A percentile compares a stretch with the other conserved stretches of the same genome.
Conservation (phyloP, 2,888 invertebrate species). For the Apantesis nais region DNA sequence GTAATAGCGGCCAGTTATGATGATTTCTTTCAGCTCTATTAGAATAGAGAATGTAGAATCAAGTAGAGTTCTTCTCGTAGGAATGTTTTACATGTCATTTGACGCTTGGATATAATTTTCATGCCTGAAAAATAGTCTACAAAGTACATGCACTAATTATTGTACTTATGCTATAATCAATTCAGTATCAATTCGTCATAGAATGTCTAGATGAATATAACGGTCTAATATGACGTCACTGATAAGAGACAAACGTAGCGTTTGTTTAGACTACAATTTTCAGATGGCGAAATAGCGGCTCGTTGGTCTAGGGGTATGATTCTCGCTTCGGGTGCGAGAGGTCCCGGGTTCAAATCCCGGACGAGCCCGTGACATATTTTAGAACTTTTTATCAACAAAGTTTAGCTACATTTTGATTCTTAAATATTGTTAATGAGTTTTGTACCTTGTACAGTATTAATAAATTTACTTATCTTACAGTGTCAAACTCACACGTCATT, state of each 20-base stretch:
- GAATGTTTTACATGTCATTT: slow-evolving; percentile 29
- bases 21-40: slow-evolving; percentile 61
- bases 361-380: slow-evolving; percentile 66
- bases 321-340: slow-evolving; percentile 87
- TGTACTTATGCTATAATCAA: not conserved
- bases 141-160: not conserved
- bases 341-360: slow-evolving; percentile 85
- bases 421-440: not conserved
- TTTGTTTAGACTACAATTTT: slow-evolving; percentile 52
- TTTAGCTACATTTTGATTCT: not conserved
- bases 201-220: slow-evolving; percentile 26
- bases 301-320: slow-evolving; percentile 87
- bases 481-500: not conserved
- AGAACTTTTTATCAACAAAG: not conserved
- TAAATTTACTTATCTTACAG: not conserved
- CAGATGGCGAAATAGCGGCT: slow-evolving; percentile 55
- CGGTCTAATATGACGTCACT: slow-evolving; percentile 43
- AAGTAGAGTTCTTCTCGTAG: slow-evolving; percentile 45
- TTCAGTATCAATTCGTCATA: slow-evolving; percentile 14
- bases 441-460: not conserved
- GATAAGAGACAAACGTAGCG: slow-evolving; percentile 32
- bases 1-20: slow-evolving; percentile 79
- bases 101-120: slow-evolving; percentile 21
- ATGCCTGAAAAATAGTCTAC: slow-evolving; percentile 4
- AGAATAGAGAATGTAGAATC: slow-evolving; percentile 55